Percentiles rank a stretch among this genome's conserved stretches.
Conservation (phyloP, 2,113 vertebrate genomes). For the Malurus melanocephalus region DNA sequence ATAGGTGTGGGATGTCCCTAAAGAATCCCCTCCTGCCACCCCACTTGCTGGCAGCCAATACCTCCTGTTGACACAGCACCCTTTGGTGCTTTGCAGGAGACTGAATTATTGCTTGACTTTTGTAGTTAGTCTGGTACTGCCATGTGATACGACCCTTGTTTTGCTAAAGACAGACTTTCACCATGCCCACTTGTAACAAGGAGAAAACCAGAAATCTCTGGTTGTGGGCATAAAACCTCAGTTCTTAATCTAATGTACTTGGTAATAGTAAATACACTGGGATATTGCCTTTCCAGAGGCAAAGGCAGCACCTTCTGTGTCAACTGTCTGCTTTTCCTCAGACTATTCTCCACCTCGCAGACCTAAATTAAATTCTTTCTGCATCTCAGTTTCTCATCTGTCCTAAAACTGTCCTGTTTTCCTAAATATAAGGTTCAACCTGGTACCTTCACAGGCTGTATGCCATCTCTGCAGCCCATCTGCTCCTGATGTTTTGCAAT, state of each 20-base stretch:
- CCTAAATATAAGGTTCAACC: neutral
- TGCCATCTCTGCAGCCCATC: neutral
- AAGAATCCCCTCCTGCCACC: neutral
- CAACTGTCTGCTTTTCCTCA: neutral
- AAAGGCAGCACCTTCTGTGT: neutral
- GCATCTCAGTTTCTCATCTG: neutral
- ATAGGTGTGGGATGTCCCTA: neutral
- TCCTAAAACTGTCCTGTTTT: neutral
- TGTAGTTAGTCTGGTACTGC: neutral
- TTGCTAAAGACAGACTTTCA: neutral
- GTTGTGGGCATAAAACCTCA: neutral
- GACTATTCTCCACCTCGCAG: neutral
- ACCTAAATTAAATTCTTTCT: neutral
- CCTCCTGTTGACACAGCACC: neutral
- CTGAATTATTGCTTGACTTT: neutral
- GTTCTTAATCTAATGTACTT: neutral
- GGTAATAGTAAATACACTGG: neutral
- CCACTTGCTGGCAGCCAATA: neutral
- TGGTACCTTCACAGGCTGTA: neutral
- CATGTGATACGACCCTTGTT: neutral
- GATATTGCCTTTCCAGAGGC: neutral
- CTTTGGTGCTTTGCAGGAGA: neutral
- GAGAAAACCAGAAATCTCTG: neutral
- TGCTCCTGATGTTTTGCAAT: neutral
- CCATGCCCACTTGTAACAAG: neutral